Base-by-base conservation (phyloP, 1,140 invertebrate species). In the Drosophila prosaltans region DNA sequence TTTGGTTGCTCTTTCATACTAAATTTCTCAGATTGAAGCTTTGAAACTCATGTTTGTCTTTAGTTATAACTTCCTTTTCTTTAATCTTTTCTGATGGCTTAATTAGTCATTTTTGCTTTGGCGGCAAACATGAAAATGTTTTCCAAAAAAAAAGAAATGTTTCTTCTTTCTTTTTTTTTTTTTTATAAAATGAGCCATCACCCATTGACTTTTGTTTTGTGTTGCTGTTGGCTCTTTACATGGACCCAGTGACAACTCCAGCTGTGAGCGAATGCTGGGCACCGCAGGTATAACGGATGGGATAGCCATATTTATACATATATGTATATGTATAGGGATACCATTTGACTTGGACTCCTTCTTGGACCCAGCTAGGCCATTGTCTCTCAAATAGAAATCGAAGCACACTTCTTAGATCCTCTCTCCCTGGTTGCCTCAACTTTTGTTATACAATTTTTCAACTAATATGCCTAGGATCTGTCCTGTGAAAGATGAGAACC, bases 201-300 rank as follows among this genome's bases (percentile, higher is more conserved):
- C 54, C 72, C 63, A 73, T 74, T 78, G 79, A 68, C 81, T 74
- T 63, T 30, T 63, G 69, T 69, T 59, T 78, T 85, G 65, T 71
- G 72, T 84, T 89, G 78, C 72, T 82, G 60, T 76, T 89, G 78
- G 78, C 73, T 84, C 78, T 85, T 91, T 85, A 91, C 90, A 91
- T 91, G 89, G 45, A 26, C 84, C 81, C 85, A 88, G 89, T 91
- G 89, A 91, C 89, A 91, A 91, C 90, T 91, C 89, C 89, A 91
- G 89, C 89, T 91, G 89, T 77, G 74, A 62, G 43, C 24, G 65
- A 72, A 66, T 88, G 81, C 81, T 36, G 61, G 68, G 83, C 88
- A 79, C 74, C 80, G 78, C 80, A 88, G 89, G 83, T 88, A 84
- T 81, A 36, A 68, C 28, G 45, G 61, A 73, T 63, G 6, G 54